Evolutionary conservation across 2,888 invertebrate genomes (phyloP), one percentile per base, ranked within the genome.

Genomic region (Ashinkailepas kermadecensis): DNA sequence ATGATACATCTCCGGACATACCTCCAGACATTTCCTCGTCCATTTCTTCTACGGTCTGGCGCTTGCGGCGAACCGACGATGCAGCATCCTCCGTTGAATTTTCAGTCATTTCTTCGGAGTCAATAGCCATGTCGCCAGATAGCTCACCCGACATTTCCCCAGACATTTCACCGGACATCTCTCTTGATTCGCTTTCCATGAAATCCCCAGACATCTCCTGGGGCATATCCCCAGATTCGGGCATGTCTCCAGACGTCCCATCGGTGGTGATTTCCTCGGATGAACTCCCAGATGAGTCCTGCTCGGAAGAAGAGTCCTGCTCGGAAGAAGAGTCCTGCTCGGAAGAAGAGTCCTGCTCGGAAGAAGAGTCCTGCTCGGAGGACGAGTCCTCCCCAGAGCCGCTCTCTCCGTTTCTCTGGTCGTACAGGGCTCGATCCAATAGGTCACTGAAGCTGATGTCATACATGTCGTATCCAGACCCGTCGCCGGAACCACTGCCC

Each of bases 1-100:
- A 91, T 82, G 82, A 80, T n/a, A 54, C 56, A n/a, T 65, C 39
- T 21, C 74, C 82, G 8, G 65, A 67, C 9, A 9, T 67, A 11
- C 23, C 23, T 3, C 10, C n/a, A 67, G 65, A 23, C 23, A 67
- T 2, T 11, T 67, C 65, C 10, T 23, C 65, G 8, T 59, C 59
- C 12, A 13, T 59, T 13, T 59, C 59, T 59, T 67, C 23, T 15
- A 70, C 59, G 25, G 21, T 13, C 70, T 70, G 70, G 3, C 70
- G 70, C 13, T 70, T 70, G 13, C n/a, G 15, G 39, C 70, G 70
- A 9, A 10, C 65, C 3, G 23, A 23, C 8, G 65, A n/a, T 7
- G 15, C 65, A 39, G 39, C 39, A 39, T 39, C 39, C 39, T 39
- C 39, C 2, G 39, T 59, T 59, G 59, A 59, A 59, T 59, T 59